These are phyloP conservation scores for Fragum fragum DNA, from an alignment of 2,888 invertebrate genomes.

Conservation along the genomic window DNA sequence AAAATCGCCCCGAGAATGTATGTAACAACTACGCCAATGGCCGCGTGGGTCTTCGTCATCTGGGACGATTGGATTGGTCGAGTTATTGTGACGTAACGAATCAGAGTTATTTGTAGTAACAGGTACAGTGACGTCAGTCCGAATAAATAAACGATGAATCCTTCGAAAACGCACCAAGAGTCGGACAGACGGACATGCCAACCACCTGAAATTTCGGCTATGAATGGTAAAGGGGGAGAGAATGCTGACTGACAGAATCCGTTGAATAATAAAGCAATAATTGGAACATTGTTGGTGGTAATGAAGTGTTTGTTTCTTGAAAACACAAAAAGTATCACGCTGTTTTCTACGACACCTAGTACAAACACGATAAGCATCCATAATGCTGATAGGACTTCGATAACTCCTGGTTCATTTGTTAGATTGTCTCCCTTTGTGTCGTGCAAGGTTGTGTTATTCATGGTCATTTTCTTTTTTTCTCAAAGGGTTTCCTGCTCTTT, in stretches of 20 bases:
- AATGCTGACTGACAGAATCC: constrained; percentile 1
- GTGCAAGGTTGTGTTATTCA: not conserved
- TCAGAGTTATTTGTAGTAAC: constrained; percentile 23
- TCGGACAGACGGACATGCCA: constrained; percentile 10
- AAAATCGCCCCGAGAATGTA: constrained; percentile 14
- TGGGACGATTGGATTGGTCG: not conserved
- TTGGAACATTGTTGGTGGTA: constrained; percentile 6
- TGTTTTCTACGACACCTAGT: constrained; percentile 17
- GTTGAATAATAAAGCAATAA: constrained; percentile 28
- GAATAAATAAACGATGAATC: constrained; percentile 29
- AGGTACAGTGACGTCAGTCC: constrained; percentile 36
- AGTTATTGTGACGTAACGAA: constrained; percentile 15
- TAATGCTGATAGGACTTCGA: constrained; percentile 21
- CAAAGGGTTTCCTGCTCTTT: too few species aligned
- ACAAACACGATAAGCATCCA: constrained; percentile 19
- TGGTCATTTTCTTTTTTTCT: not conserved
- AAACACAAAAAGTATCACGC: constrained; percentile 8
- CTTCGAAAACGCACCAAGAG: constrained; percentile 25
- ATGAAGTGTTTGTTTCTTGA: constrained; percentile 19
- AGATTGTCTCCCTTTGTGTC: not conserved
- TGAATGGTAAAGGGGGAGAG: constrained; percentile 10
- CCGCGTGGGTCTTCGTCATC: not conserved
- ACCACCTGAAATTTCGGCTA: constrained; percentile 37
- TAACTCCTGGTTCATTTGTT: not conserved
- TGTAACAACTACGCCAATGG: constrained; percentile 14